Conservation (phyloP, 92 coral and sea anemone species). For the Palythoa grandiflora region DNA sequence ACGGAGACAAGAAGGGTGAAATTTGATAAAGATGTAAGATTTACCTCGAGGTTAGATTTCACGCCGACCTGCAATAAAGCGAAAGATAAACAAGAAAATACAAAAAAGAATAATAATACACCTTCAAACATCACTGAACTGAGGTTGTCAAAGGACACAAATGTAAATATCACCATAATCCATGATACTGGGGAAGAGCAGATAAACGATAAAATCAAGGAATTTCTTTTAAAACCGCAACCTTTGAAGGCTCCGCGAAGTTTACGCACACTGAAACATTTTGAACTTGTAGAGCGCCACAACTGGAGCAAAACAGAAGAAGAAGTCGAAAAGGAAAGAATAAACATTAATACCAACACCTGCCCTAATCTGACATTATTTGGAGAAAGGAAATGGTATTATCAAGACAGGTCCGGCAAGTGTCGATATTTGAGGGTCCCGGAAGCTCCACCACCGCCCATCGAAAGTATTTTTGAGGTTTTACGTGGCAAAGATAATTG, state of each 20-base stretch:
- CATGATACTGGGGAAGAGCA: not conserved
- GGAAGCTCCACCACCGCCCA: constrained; percentile 63
- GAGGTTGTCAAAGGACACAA: not conserved
- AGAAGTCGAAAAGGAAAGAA: constrained; percentile 22
- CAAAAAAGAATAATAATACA: not conserved
- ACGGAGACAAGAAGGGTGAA: not conserved
- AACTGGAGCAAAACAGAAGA: constrained; percentile 18
- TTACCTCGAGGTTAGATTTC: not conserved
- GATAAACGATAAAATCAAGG: constrained; percentile 39
- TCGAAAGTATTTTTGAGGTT: constrained; percentile 39
- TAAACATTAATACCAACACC: constrained; percentile 57
- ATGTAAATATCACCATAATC: not conserved
- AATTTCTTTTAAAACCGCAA: constrained; percentile 53
- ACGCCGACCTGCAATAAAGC: not conserved
- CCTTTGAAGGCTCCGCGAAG: constrained; percentile 43
- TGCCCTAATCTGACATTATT: constrained; percentile 54
- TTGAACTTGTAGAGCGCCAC: constrained; percentile 11
- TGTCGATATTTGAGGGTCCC: constrained; percentile 72
- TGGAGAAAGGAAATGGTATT: constrained; percentile 69
- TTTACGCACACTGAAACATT: constrained; percentile 42
- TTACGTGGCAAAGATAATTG: constrained; percentile 3
- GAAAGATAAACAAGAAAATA: too few species aligned
- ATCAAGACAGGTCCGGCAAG: constrained; percentile 65
- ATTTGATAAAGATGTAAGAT: constrained; percentile 16
- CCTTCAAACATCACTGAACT: not conserved